Evolutionary conservation across 1,140 invertebrate genomes (phyloP), one percentile per base, ranked within the genome.

Genomic region (Monochamus saltuarius): DNA sequence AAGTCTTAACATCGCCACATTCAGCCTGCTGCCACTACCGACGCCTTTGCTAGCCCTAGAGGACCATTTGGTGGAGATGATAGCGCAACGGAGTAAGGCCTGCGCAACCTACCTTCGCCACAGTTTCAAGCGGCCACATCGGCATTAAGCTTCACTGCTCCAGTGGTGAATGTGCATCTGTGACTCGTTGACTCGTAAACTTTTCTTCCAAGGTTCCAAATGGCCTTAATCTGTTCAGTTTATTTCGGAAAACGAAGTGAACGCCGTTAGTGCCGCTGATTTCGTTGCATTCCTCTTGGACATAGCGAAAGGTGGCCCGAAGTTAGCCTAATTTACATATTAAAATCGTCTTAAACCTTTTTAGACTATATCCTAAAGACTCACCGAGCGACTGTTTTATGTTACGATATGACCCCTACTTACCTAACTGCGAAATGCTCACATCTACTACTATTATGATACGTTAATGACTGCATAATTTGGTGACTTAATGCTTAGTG

Each of bases 1-100:
- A 82, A 79, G 74, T 77, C 80, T 81, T 77, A 81, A 81, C 76
- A 80, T 79, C 68, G 70, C 72, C 60, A 69, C 70, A 37, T 75
- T 75, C 61, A 69, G 70, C 56, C 68, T 75, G 54, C 64, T 78
- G 69, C 79, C 77, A 59, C 72, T 77, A 61, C 77, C 76, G 53
- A 69, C 74, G 58, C 78, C 77, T 52, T 73, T 80, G 56, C 64
- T 78, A 52, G 74, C 72, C 14, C 69, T 82, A 51, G 80, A 82
- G 71, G 78, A 75, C 55, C 80, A 81, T 57, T 76, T 83, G 11
- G 77, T 76, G 71, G 78, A 80, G 58, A 74, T 83, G 65, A 81
- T 83, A 65, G 72, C 76, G 55, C 73, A 81, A 59, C 75, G 80
- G 34, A 75, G 79, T 65, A 80, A 78, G 68, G 81, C 81, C 37